These are phyloP conservation scores for Pseudococcus longispinus DNA, from an alignment of 2,888 invertebrate species.

Conservation along the genomic window DNA sequence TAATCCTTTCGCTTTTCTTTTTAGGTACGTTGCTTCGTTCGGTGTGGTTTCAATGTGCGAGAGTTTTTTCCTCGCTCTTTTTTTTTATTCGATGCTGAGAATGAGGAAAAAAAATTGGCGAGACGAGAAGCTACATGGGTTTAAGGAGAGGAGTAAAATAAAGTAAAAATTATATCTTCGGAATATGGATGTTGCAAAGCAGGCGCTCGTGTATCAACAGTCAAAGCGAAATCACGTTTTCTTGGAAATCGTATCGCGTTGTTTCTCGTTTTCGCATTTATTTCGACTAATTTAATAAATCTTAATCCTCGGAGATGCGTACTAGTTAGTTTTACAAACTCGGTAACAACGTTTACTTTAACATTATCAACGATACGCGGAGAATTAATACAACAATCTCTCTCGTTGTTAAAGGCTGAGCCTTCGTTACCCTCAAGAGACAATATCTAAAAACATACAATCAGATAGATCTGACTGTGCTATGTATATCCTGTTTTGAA, in stretches of 20 bases:
- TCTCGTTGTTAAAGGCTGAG: slow-evolving; percentile 44
- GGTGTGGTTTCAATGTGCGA: background rate
- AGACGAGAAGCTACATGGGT: background rate
- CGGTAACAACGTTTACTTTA: slow-evolving; percentile 42
- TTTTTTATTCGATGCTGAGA: background rate
- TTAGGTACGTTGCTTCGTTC: slow-evolving; percentile 8
- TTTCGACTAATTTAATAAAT: slow-evolving; percentile 50
- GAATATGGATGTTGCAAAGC: background rate
- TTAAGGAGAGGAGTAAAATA: background rate
- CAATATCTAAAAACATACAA: slow-evolving; percentile 48
- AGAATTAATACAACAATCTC: slow-evolving; percentile 43
- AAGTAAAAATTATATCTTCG: background rate
- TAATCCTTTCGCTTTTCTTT: slow-evolving; percentile 24
- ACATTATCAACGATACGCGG: slow-evolving; percentile 33
- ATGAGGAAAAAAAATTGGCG: background rate
- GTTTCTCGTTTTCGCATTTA: slow-evolving; percentile 19
- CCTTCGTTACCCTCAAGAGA: slow-evolving; percentile 44
- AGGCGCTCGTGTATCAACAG: background rate
- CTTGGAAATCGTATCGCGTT: background rate
- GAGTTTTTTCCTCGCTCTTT: background rate
- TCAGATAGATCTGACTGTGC: slow-evolving; percentile 25
- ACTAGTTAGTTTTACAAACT: slow-evolving; percentile 42
- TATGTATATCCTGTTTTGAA: slow-evolving; percentile 30
- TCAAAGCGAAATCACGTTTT: slow-evolving; percentile 20
- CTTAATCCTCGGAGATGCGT: slow-evolving; percentile 47